Percentiles rank a stretch among this genome's conserved stretches.
Evolutionary conservation across 2,113 vertebrate species (phyloP).

Genomic region (Semnornis frantzii): DNA sequence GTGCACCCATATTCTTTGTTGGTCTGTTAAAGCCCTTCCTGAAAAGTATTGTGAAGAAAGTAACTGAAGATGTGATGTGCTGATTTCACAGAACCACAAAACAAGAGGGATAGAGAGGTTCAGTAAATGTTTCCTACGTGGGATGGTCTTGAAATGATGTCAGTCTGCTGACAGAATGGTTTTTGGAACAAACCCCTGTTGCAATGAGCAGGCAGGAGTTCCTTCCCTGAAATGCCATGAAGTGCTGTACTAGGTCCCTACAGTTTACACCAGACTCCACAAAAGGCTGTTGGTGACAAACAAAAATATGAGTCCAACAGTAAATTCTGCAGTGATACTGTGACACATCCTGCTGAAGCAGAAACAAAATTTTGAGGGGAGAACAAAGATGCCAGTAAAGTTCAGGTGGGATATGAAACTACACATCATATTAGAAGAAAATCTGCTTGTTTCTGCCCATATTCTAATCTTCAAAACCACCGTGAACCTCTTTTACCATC

Average conservation of each 20-base stretch:
- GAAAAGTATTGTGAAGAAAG: not conserved
- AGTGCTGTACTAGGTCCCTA: not conserved
- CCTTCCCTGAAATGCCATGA: not conserved
- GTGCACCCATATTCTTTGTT: not conserved
- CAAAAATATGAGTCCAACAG: not conserved
- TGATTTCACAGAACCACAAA: not conserved
- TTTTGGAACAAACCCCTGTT: not conserved
- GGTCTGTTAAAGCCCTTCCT: not conserved
- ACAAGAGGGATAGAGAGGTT: not conserved
- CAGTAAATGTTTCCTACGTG: not conserved
- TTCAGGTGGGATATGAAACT: constrained; percentile 1
- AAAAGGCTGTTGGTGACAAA: not conserved
- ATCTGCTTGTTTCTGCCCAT: not conserved
- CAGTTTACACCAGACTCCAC: not conserved
- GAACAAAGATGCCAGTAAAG: not conserved
- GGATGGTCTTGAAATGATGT: not conserved
- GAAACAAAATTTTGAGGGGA: not conserved
- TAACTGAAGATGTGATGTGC: not conserved
- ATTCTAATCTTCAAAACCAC: not conserved
- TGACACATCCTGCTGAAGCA: not conserved
- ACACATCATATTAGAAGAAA: not conserved
- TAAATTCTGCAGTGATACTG: not conserved
- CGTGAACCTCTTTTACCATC: not conserved
- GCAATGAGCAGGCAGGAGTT: not conserved
- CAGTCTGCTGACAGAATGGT: not conserved